Conservation (phyloP, 2,797 vertebrate genomes). For the Cynopterus sphinx region DNA sequence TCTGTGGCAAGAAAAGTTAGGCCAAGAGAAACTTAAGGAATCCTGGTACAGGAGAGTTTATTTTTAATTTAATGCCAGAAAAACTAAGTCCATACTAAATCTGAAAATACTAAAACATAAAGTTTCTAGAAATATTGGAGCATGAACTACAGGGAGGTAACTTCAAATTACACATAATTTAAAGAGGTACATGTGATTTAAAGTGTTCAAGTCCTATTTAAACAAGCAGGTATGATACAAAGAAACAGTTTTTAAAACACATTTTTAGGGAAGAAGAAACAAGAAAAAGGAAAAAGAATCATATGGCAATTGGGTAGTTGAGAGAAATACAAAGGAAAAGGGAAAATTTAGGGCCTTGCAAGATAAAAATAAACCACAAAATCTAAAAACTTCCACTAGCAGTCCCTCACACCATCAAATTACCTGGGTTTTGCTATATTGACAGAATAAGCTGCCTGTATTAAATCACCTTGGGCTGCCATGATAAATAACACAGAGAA, state of each 20-base stretch:
- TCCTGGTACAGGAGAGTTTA: background rate
- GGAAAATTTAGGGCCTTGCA: background rate
- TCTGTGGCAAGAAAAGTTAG: background rate
- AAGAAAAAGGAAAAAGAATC: background rate
- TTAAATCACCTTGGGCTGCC: background rate
- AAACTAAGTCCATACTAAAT: background rate
- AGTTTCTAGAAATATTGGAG: background rate
- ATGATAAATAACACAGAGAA: background rate
- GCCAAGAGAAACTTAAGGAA: background rate
- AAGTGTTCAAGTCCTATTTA: background rate
- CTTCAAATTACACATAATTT: background rate
- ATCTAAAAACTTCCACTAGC: background rate
- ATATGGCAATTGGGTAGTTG: background rate
- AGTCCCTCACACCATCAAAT: background rate
- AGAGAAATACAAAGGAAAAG: background rate
- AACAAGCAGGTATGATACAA: background rate
- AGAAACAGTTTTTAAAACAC: background rate
- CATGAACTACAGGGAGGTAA: background rate
- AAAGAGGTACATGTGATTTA: background rate
- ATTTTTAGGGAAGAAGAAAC: background rate
- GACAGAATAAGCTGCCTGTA: background rate
- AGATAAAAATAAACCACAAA: background rate
- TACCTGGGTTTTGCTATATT: background rate
- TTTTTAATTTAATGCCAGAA: slow-evolving; percentile 19
- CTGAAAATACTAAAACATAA: slow-evolving; percentile 11